These are phyloP conservation scores for Crax fasciolata DNA, from an alignment of 2,797 vertebrate genomes.

Conservation along the genomic window DNA sequence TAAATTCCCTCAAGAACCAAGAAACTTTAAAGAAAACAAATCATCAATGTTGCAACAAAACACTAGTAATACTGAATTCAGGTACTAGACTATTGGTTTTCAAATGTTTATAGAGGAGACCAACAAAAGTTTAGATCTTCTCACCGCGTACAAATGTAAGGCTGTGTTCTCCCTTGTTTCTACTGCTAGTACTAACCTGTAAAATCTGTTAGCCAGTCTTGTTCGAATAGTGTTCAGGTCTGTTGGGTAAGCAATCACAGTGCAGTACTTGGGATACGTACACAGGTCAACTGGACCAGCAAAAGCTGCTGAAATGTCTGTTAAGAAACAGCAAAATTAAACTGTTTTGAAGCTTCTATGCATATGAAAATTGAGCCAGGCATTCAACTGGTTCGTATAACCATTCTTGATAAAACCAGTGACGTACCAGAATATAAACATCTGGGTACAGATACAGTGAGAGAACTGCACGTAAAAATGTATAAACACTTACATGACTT, in stretches of 20 bases:
- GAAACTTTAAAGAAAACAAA: not conserved
- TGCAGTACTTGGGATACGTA: constrained; percentile 95
- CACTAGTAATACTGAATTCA: not conserved
- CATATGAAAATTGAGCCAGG: not conserved
- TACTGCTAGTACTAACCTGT: constrained; percentile 88
- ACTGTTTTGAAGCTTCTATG: not conserved
- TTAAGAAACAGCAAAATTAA: constrained; percentile 5
- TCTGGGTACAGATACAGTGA: not conserved
- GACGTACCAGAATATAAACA: not conserved
- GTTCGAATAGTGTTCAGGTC: constrained; percentile 94
- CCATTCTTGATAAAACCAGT: not conserved
- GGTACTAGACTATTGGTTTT: not conserved
- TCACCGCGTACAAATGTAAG: not conserved
- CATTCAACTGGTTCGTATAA: not conserved
- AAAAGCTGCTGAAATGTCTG: constrained; percentile 94
- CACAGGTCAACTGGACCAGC: constrained; percentile 93
- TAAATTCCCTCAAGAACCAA: not conserved
- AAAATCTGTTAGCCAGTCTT: constrained; percentile 94
- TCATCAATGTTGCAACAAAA: not conserved
- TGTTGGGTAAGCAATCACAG: constrained; percentile 94
- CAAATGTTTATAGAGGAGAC: not conserved
- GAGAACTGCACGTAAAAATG: not conserved
- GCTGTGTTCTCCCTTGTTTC: not conserved
- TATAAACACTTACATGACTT: not conserved
- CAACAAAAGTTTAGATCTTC: not conserved